These are phyloP conservation scores for Hoplodrina ambigua DNA, from an alignment of 2,888 invertebrate species.

Conservation along the genomic window DNA sequence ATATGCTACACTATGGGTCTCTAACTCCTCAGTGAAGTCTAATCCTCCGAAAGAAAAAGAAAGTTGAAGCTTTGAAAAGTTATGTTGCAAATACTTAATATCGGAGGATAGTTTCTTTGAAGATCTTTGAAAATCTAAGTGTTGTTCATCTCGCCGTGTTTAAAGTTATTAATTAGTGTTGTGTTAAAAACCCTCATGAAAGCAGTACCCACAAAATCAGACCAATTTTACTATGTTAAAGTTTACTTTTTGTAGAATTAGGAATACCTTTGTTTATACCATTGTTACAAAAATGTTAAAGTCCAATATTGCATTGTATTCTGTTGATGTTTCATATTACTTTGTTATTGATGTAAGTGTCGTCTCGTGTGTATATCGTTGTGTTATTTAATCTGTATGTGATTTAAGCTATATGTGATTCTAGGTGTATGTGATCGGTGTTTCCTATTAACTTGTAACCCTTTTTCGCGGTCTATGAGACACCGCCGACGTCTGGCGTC, in stretches of 20 bases:
- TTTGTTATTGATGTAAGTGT: not conserved
- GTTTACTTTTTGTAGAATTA: not conserved
- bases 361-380: not conserved
- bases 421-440: too few relatives aligned
- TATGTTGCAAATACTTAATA: not conserved
- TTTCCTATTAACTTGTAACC: too few relatives aligned
- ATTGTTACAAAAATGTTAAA: not conserved
- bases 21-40: not conserved
- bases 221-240: not conserved
- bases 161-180: not conserved
- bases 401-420: too few relatives aligned
- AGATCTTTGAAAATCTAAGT: not conserved
- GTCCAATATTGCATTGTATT: too few relatives aligned
- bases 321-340: not conserved
- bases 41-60: not conserved
- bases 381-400: too few relatives aligned
- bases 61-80: not conserved
- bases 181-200: conserved; percentile 18
- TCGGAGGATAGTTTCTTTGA: not conserved
- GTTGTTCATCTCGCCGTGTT: conserved; percentile 2
- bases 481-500: too few relatives aligned
- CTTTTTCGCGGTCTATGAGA: too few relatives aligned
- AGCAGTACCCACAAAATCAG: conserved; percentile 13
- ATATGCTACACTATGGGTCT: too few relatives aligned
- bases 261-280: not conserved